Conservation (phyloP, 1,140 invertebrate species). For the Cyrtorhinus lividipennis region DNA sequence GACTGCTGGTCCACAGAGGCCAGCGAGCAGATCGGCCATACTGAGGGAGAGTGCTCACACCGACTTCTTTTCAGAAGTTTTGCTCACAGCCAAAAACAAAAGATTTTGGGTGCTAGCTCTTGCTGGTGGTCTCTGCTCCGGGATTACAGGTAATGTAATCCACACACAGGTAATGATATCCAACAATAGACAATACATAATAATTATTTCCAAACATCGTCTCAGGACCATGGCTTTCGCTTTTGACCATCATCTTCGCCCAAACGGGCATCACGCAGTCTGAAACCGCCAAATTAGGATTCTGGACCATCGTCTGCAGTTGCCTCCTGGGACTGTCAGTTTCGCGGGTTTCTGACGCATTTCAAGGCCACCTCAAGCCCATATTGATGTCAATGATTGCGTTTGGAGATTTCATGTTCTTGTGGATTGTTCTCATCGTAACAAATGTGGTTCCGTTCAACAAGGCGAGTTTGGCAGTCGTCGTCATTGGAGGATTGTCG, state of each 20-base stretch:
- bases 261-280: constrained; percentile 29
- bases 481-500: constrained; percentile 31
- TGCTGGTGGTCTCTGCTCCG: neutral
- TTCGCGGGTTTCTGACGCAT: constrained; percentile 28
- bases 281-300: constrained; percentile 29
- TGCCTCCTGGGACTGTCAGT: constrained; percentile 28
- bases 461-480: constrained; percentile 19
- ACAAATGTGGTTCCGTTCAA: constrained; percentile 26
- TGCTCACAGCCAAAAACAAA: neutral
- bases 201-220: neutral
- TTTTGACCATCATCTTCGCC: constrained; percentile 30
- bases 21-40: neutral
- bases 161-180: too few species aligned
- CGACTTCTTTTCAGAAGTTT: constrained; percentile 15
- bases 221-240: constrained; percentile 32
- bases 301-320: constrained; percentile 30
- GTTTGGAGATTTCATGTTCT: constrained; percentile 29
- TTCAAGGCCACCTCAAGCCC: constrained; percentile 29
- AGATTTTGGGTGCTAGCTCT: neutral
- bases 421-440: constrained; percentile 29
- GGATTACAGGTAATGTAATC: neutral
- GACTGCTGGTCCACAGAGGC: neutral
- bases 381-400: constrained; percentile 28
- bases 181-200: constrained; percentile 13
- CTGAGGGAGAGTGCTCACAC: neutral